Evolutionary conservation across 2,797 vertebrate genomes (phyloP), one percentile per base, ranked within the genome.

Genomic region (Takifugu rubripes): DNA sequence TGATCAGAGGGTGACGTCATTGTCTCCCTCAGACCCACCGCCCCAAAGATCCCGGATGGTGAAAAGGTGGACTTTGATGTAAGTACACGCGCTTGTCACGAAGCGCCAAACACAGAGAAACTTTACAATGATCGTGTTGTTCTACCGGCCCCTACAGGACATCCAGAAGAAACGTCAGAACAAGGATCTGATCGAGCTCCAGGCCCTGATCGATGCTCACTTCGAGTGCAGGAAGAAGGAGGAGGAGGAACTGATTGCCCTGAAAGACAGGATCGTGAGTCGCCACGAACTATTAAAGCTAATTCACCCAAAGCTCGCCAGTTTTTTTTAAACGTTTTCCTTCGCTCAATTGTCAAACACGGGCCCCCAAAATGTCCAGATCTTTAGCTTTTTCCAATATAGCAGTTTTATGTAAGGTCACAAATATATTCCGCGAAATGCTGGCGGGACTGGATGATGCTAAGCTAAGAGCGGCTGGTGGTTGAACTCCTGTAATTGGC

Each of bases 11-110:
- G 49, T 11, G 24, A 25, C 10, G 25, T 16, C 24, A 12, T 25
- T 77, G 21, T 56, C 53, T 45, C 66, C 29, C 52, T 3, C 65
- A 97, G 96, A 77, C 90, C 96, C 65, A 94, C 85, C 46, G 96
- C 93, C 77, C 95, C 95, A 46, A 99, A 97, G 85, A 97, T 99
- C 87, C 96, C 97, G 0, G 97, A 99, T 24, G 96, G 97, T 58
- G 97, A 99, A 47, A 98, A 97, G 88, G 97, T 99, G 71, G 96
- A 99, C 91, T 99, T 99, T 85, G 97, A 98, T 91, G 97, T 99
- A 87, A 96, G 97, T 92, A 68, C 6, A 31, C 1, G 15, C 31
- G 5, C 6, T 7, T n/a, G 9, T 40, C 12, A 12, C 12, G 7
- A 26, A 1, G 15, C 1, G 24, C 16, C 1, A 0, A 0, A 36